Percentiles rank a stretch among this genome's conserved stretches.
Evolutionary conservation across 2,113 vertebrate species (phyloP).

Genomic region (Vulpes lagopus): DNA sequence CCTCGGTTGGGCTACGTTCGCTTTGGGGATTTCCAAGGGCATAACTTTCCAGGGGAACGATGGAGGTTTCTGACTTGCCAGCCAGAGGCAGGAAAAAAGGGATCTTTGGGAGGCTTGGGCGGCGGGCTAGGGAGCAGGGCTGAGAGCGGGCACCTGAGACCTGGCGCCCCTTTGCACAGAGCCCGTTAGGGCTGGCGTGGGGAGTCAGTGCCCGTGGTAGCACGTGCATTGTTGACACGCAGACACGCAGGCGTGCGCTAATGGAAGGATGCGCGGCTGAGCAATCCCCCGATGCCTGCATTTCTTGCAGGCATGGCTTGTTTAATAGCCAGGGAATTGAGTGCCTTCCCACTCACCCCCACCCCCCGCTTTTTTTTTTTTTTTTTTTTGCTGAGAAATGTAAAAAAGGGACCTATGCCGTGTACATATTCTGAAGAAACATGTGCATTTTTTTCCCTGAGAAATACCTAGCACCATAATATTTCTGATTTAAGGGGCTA

Average conservation of each 20-base stretch:
- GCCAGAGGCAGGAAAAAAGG: neutral
- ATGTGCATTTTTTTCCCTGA: constrained; percentile 17
- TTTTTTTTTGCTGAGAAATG: constrained; percentile 66
- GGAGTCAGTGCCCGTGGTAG: constrained; percentile 75
- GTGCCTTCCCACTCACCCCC: neutral
- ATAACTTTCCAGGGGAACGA: constrained; percentile 62
- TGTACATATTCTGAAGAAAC: constrained; percentile 63
- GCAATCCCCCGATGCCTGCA: constrained; percentile 53
- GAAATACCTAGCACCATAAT: constrained; percentile 65
- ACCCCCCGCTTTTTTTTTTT: fast-evolving
- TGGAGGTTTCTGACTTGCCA: constrained; percentile 54
- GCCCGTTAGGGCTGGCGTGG: constrained; percentile 63
- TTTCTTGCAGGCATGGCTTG: constrained; percentile 72
- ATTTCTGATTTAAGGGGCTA: constrained; percentile 70
- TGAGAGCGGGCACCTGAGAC: constrained; percentile 52
- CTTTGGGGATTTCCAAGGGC: constrained; percentile 69
- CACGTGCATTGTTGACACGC: constrained; percentile 81
- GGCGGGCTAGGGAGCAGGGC: neutral
- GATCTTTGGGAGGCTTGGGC: constrained; percentile 49
- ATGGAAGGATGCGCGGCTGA: constrained; percentile 74
- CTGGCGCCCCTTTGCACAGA: constrained; percentile 45
- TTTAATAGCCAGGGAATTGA: constrained; percentile 76
- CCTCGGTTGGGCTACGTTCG: constrained; percentile 43
- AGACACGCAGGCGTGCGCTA: constrained; percentile 74
- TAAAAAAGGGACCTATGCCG: constrained; percentile 57